phyloP scores from a whole-genome alignment of 2,113 vertebrate genomes.

The Prinia subflava region DNA sequence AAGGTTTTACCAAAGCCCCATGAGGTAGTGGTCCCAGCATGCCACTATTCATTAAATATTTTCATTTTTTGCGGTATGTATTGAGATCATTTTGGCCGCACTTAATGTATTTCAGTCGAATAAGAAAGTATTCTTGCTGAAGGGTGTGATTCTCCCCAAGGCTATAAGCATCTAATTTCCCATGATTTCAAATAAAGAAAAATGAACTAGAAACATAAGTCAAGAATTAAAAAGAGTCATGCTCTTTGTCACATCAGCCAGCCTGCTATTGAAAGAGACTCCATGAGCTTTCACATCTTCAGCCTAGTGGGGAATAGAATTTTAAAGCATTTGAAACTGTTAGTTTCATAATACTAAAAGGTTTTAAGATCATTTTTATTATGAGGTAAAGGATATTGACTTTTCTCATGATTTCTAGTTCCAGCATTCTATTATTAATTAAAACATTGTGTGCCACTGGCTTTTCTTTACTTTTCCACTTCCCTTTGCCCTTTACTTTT shows the following conservation, averaged over 20 bases:
- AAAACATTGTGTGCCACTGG: conserved; percentile 33
- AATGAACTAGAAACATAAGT: not conserved
- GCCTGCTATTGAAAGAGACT: not conserved
- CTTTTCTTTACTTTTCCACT: conserved; percentile 13
- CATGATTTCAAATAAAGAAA: not conserved
- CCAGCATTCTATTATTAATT: conserved; percentile 43
- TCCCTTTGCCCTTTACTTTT: not conserved
- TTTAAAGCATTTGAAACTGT: not conserved
- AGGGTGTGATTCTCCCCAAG: not conserved
- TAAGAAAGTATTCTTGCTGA: not conserved
- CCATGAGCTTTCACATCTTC: not conserved
- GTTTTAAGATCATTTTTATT: conserved; percentile 20
- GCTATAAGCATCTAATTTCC: not conserved
- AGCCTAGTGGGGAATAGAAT: not conserved
- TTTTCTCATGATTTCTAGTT: conserved; percentile 46
- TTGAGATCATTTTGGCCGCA: not conserved
- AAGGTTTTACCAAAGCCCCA: not conserved
- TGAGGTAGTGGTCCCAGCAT: not conserved
- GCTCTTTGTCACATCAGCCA: not conserved
- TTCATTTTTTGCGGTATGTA: not conserved
- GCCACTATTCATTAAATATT: not conserved
- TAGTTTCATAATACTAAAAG: conserved; percentile 23
- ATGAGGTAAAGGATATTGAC: conserved; percentile 37
- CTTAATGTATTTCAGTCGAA: not conserved
- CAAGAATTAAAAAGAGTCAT: not conserved